These are phyloP conservation scores for Canis aureus DNA, from an alignment of 2,113 vertebrate genomes.

Conservation along the genomic window DNA sequence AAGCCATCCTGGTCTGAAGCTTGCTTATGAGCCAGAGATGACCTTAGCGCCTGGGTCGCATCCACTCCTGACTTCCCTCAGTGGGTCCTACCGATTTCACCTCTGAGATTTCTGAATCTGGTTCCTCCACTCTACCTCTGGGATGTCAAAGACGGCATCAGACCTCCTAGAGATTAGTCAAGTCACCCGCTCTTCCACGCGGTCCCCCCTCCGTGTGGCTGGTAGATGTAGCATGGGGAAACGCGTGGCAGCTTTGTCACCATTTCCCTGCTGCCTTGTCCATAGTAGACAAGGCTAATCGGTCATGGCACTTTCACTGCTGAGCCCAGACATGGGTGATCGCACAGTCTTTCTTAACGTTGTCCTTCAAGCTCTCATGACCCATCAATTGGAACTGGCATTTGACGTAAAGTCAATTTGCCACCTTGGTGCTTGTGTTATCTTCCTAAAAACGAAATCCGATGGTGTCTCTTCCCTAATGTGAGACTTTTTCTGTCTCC, in stretches of 20 bases:
- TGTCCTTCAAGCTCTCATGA: conserved; percentile 36
- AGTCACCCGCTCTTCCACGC: neutral
- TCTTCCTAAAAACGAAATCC: conserved; percentile 16
- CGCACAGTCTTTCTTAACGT: neutral
- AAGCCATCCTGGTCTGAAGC: conserved; percentile 5
- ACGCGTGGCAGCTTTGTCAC: neutral
- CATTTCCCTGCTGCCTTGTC: neutral
- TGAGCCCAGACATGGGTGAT: neutral
- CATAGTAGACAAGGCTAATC: neutral
- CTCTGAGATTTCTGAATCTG: neutral
- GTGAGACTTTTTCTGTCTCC: neutral
- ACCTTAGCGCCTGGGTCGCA: conserved; percentile 32
- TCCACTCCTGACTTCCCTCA: neutral
- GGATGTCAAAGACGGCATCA: neutral
- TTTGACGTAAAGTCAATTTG: conserved; percentile 72
- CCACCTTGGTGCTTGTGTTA: neutral
- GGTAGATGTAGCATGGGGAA: neutral
- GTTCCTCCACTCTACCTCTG: neutral
- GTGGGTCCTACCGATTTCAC: neutral
- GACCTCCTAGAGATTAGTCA: fast-evolving
- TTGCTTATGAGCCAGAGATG: conserved; percentile 21
- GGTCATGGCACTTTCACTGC: neutral
- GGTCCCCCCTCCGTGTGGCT: neutral
- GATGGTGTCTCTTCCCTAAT: neutral
- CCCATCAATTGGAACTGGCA: conserved; percentile 38